phyloP scores from a whole-genome alignment of 1,140 invertebrate genomes.

The Chrysoperla carnea region DNA sequence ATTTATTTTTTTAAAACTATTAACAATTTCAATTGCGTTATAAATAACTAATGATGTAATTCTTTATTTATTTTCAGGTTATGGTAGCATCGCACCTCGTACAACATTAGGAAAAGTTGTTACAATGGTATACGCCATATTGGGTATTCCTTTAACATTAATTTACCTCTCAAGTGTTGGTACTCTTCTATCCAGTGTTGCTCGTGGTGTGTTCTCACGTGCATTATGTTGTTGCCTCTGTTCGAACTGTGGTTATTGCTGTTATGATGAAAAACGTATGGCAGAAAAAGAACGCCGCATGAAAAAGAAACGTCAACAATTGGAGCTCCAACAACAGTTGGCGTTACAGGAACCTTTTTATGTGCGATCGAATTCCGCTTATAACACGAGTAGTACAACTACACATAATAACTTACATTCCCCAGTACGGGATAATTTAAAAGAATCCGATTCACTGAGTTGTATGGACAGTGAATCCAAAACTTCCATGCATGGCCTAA shows the following conservation, averaged over 20 bases:
- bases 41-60: neutral
- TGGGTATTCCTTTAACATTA: slow-evolving; percentile 82
- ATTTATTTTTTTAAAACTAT: too few relatives aligned
- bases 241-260: slow-evolving; percentile 70
- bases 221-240: slow-evolving; percentile 67
- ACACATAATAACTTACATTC: slow-evolving; percentile 31
- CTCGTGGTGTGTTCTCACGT: slow-evolving; percentile 70
- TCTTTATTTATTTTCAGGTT: slow-evolving; percentile 41
- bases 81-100: slow-evolving; percentile 69
- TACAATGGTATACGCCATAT: slow-evolving; percentile 73
- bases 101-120: slow-evolving; percentile 67
- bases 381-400: slow-evolving; percentile 26
- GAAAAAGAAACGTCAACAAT: slow-evolving; percentile 55
- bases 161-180: slow-evolving; percentile 73
- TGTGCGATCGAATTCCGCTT: slow-evolving; percentile 47
- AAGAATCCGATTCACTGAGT: slow-evolving; percentile 46
- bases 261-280: slow-evolving; percentile 65
- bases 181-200: slow-evolving; percentile 63
- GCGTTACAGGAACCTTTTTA: slow-evolving; percentile 64
- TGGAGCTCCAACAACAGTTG: slow-evolving; percentile 50
- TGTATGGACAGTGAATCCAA: slow-evolving; percentile 51
- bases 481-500: slow-evolving; percentile 50
- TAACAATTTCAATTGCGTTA: too few relatives aligned
- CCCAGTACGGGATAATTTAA: slow-evolving; percentile 31
- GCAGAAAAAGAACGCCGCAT: slow-evolving; percentile 58